A percentile compares a stretch with the other conserved stretches of the same genome.
Evolutionary conservation across 2,797 vertebrate genomes (phyloP).

Genomic region (Zalophus californianus): DNA sequence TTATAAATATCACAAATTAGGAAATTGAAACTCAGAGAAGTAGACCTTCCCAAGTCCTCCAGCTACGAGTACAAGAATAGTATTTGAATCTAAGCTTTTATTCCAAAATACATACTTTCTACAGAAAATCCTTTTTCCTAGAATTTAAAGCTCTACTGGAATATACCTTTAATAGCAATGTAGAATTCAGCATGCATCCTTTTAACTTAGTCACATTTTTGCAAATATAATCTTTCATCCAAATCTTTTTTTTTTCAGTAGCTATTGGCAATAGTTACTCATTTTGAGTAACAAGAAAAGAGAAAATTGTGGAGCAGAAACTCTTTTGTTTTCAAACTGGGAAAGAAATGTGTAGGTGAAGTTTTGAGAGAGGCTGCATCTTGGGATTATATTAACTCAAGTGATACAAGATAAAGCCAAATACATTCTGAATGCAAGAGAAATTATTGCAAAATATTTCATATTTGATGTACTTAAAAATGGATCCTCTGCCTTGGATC

Average conservation of each 20-base stretch:
- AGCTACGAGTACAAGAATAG: not conserved
- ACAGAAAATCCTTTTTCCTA: not conserved
- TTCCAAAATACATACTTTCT: not conserved
- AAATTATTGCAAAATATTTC: slow-evolving; percentile 36
- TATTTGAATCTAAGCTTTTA: not conserved
- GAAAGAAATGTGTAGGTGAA: not conserved
- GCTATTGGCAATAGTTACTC: not conserved
- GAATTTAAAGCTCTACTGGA: slow-evolving; percentile 1
- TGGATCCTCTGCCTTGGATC: not conserved
- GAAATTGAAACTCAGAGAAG: not conserved
- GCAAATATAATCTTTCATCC: slow-evolving; percentile 31
- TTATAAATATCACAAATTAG: not conserved
- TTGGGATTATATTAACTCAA: slow-evolving; percentile 45
- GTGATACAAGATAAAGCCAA: not conserved
- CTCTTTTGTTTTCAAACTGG: not conserved
- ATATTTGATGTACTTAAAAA: slow-evolving; percentile 31
- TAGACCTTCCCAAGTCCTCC: not conserved
- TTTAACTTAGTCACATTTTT: slow-evolving; percentile 37
- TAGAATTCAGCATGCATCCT: not conserved
- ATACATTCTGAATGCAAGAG: not conserved
- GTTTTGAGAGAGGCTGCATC: not conserved
- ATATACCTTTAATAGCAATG: slow-evolving; percentile 5
- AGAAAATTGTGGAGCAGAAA: not conserved
- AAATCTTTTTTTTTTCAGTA: not conserved
- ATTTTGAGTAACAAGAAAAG: not conserved